Conservation (phyloP, 2,113 vertebrate species). For the Rhea americana region DNA sequence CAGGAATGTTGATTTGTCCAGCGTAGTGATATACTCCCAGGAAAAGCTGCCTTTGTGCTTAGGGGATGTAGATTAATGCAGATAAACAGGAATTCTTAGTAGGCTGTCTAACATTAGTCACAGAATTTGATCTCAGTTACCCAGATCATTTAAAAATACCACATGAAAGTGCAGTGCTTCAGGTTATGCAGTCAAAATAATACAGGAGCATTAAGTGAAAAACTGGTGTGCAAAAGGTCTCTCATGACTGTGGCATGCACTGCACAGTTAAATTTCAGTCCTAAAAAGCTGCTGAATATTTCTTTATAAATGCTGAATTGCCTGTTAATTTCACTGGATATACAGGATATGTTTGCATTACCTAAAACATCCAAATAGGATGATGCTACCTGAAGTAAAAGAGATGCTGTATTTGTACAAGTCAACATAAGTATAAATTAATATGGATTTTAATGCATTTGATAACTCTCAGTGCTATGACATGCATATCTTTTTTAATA, state of each 20-base stretch:
- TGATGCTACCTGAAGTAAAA: not conserved
- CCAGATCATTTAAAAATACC: not conserved
- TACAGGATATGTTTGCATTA: not conserved
- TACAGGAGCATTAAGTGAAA: not conserved
- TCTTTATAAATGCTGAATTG: not conserved
- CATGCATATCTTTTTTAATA: too few relatives aligned
- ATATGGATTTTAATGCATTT: not conserved
- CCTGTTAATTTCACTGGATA: not conserved
- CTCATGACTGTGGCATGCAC: not conserved
- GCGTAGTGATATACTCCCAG: not conserved
- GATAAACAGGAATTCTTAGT: not conserved
- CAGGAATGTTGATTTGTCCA: constrained; percentile 3
- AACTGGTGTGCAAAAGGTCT: not conserved
- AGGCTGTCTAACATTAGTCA: not conserved
- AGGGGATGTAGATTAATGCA: not conserved
- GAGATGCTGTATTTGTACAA: not conserved
- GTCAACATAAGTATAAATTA: not conserved
- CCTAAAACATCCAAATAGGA: accelerated
- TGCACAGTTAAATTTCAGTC: not conserved
- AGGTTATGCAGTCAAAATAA: not conserved
- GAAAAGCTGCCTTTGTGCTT: constrained; percentile 25
- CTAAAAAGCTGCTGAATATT: not conserved
- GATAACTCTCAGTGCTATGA: not conserved
- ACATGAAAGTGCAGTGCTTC: not conserved
- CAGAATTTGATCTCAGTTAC: not conserved